Conservation (phyloP, 2,888 invertebrate species). For the Campoplex capitator region DNA sequence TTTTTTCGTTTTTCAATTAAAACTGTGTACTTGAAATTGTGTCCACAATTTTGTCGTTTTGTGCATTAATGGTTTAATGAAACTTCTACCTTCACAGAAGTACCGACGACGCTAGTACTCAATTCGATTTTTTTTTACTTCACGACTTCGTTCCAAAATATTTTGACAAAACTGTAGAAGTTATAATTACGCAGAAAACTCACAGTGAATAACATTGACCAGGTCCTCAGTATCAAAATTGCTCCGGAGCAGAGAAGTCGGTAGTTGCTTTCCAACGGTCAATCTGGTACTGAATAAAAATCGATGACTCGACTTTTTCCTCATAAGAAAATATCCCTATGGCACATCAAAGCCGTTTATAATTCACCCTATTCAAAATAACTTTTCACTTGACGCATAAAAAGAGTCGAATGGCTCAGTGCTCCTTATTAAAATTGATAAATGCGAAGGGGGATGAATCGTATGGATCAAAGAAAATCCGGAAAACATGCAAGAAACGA, state of each 20-base stretch:
- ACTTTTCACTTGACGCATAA: background rate
- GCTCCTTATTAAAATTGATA: background rate
- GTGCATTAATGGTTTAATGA: too few relatives aligned
- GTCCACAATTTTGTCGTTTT: too few relatives aligned
- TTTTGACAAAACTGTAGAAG: background rate
- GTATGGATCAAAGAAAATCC: background rate
- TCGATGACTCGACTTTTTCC: background rate
- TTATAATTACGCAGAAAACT: background rate
- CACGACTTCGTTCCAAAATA: too few relatives aligned
- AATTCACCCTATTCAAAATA: background rate
- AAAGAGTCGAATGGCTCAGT: background rate
- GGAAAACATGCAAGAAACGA: background rate
- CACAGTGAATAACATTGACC: background rate
- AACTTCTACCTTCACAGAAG: too few relatives aligned
- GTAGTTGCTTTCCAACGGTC: background rate
- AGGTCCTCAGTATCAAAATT: background rate
- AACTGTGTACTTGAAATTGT: too few relatives aligned
- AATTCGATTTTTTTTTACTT: too few relatives aligned
- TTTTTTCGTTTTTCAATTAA: too few relatives aligned
- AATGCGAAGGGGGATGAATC: background rate
- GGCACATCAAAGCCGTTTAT: background rate
- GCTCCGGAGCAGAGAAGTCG: background rate
- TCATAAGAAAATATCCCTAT: background rate
- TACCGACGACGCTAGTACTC: too few relatives aligned
- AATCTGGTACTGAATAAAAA: background rate